Conservation (phyloP, 2,113 vertebrate species). For the Halcyon malimbica region DNA sequence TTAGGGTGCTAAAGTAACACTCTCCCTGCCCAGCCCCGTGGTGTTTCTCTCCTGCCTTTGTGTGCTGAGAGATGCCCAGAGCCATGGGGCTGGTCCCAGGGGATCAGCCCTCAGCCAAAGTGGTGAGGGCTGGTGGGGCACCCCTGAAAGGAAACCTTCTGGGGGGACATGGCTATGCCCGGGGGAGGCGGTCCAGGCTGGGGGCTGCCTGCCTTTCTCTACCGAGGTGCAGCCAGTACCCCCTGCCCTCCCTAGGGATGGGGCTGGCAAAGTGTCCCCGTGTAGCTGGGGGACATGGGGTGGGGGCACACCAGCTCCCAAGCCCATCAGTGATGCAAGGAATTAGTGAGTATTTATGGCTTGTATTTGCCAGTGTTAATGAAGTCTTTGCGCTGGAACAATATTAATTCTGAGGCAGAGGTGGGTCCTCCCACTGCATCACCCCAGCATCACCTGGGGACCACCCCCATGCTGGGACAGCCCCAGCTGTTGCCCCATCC, state of each 20-base stretch:
- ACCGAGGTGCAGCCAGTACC: background rate
- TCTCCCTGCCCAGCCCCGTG: fast-evolving
- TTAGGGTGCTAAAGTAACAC: background rate
- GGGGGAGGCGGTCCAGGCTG: background rate
- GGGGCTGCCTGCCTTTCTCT: background rate
- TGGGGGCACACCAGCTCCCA: background rate
- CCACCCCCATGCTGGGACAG: fast-evolving
- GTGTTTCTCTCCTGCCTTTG: background rate
- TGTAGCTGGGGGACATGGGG: background rate
- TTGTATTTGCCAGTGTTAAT: background rate
- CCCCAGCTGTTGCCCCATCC: background rate
- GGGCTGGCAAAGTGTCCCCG: background rate
- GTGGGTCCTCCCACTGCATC: fast-evolving
- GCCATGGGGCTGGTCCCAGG: fast-evolving
- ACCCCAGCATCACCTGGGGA: fast-evolving
- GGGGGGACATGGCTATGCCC: fast-evolving
- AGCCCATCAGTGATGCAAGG: background rate
- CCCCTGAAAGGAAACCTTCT: background rate
- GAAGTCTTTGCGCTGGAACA: background rate
- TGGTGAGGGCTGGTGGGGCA: background rate
- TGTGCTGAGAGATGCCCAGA: fast-evolving
- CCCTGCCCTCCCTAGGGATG: background rate
- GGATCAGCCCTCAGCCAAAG: background rate
- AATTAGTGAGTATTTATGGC: constrained; percentile 13
- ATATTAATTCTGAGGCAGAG: background rate